These are phyloP conservation scores for Penaeus japonicus DNA, from an alignment of 1,140 invertebrate species.

Conservation along the genomic window DNA sequence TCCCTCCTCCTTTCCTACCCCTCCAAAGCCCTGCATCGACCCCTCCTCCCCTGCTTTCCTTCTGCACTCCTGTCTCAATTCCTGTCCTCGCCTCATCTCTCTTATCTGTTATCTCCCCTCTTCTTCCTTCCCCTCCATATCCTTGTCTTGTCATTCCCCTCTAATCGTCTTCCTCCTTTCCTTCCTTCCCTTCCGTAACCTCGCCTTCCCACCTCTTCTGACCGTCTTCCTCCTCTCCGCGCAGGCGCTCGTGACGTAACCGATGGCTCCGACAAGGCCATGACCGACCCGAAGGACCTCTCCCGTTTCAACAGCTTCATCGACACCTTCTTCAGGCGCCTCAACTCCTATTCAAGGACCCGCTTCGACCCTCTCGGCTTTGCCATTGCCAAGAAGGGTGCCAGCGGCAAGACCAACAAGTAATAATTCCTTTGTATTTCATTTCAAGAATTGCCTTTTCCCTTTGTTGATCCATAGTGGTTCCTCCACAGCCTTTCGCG, in stretches of 20 bases:
- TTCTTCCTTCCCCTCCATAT: neutral
- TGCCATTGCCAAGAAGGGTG: neutral
- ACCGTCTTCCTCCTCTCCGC: neutral
- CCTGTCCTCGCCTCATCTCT: too few relatives aligned
- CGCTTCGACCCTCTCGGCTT: constrained; percentile 29
- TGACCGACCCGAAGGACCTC: neutral
- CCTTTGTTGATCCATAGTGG: too few relatives aligned
- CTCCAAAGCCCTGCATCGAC: neutral
- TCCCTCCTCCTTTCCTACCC: too few relatives aligned
- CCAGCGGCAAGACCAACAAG: neutral
- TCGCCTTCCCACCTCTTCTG: neutral
- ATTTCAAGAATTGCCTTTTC: too few relatives aligned
- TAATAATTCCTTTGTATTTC: neutral
- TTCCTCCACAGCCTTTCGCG: too few relatives aligned
- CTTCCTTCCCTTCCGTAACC: neutral
- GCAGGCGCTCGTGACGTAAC: neutral
- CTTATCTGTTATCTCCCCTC: neutral
- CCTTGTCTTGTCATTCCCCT: neutral
- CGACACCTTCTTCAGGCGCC: constrained; percentile 25
- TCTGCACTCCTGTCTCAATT: neutral
- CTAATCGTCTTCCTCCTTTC: neutral
- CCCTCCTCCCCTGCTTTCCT: neutral
- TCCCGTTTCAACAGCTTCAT: constrained; percentile 37
- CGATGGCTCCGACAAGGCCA: neutral
- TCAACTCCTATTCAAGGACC: constrained; percentile 23